Base-by-base conservation (phyloP, 1,140 invertebrate species). In the Wasmannia auropunctata region DNA sequence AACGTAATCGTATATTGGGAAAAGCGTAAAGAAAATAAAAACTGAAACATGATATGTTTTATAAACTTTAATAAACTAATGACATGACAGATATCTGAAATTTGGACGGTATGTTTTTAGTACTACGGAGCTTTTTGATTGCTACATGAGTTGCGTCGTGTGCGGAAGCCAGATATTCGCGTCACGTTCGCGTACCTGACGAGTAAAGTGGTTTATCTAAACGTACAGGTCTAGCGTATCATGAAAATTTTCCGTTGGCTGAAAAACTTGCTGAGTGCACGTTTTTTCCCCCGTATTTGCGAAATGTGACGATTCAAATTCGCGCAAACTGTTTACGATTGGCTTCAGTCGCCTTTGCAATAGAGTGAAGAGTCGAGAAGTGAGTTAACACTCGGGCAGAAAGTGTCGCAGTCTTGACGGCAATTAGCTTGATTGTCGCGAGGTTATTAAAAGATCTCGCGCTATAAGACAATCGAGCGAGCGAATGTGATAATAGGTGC, bases 191-290 rank as follows among this genome's bases (percentile, higher is more conserved):
- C 65, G 85, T 74, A 85, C 49, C 81, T 60, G 86, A 80, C 89
- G 67, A 76, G 83, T 80, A 89, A 89, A 91, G 87, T 88, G 87
- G 90, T 90, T 92, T 91, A 91, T 86, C 87, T 85, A 91, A 91
- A 91, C 69, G 85, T 86, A 85, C 74, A 85, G 60, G 74, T 69
- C 49, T 77, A 87, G 63, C 77, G 80, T 70, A 75, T 85, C 65
- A 75, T 62, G 69, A 79, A 86, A 90, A 76, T 90, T 91, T 86
- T 74, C 65, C 65, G 31, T 31, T 54, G 54, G 25, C 79, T 80
- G 85, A 87, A 89, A 89, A 87, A 85, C 51, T 86, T 56, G 46
- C 62, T 16, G 46, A 70, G 70, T 25, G 10, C 25, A 83, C 49
- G 67, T 88, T 79, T 51, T n/a, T 67, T 40, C 56, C 79, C 72